These are phyloP conservation scores for Ptychochromis oligacanthus DNA, from an alignment of 2,113 vertebrate species.

Conservation along the genomic window DNA sequence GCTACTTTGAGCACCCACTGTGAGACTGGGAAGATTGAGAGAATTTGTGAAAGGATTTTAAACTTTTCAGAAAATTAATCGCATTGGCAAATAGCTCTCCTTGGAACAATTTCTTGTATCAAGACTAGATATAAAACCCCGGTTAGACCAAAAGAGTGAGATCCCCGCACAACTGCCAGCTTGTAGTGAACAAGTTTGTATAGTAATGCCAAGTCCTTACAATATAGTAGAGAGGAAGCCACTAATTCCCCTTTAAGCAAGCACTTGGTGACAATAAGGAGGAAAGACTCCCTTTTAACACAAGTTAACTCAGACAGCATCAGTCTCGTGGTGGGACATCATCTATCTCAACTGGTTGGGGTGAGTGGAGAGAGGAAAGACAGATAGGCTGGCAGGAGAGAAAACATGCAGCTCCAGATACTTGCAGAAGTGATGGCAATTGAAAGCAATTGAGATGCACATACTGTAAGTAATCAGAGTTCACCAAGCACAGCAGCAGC, in stretches of 20 bases:
- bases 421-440: not conserved
- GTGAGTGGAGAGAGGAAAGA: not conserved
- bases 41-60: conserved; percentile 35
- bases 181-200: not conserved
- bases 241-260: not conserved
- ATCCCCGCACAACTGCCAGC: conserved; percentile 10
- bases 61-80: conserved; percentile 17
- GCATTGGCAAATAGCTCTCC: not conserved
- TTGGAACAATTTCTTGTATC: conserved; percentile 16
- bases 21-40: conserved; percentile 37
- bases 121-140: conserved; percentile 1
- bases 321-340: not conserved
- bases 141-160: not conserved
- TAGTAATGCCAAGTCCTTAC: not conserved
- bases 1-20: conserved; percentile 37
- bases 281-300: not conserved
- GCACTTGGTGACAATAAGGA: not conserved
- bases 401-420: not conserved
- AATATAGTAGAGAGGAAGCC: not conserved
- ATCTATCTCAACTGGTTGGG: not conserved
- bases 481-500: conserved; percentile 17
- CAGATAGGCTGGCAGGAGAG: not conserved
- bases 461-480: conserved; percentile 33
- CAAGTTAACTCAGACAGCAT: not conserved
- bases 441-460: conserved; percentile 6